Conservation (phyloP, 1,140 invertebrate genomes). For the Achatina immaculata region DNA sequence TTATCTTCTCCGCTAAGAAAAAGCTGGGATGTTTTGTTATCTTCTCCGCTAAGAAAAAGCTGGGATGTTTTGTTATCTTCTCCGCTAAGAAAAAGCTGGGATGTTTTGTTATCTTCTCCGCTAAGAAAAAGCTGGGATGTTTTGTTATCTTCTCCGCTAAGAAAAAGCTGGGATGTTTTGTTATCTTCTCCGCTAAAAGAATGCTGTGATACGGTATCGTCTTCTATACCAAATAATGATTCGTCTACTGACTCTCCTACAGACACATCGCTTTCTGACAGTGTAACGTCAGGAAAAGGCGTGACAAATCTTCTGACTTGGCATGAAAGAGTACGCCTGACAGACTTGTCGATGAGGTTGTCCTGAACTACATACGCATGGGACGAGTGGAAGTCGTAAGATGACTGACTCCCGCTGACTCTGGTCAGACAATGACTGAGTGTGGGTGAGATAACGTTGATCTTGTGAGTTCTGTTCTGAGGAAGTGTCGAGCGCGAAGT, state of each 20-base stretch:
- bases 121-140: too few relatives aligned
- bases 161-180: too few relatives aligned
- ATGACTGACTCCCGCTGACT: slow-evolving; percentile 23
- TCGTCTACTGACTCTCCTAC: slow-evolving; percentile 14
- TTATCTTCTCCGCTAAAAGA: too few relatives aligned
- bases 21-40: too few relatives aligned
- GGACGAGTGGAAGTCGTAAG: slow-evolving; percentile 1
- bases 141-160: too few relatives aligned
- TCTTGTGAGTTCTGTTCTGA: neutral
- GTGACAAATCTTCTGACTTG: slow-evolving; percentile 21
- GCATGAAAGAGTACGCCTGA: neutral
- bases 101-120: too few relatives aligned
- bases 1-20: too few relatives aligned
- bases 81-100: too few relatives aligned
- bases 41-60: too few relatives aligned
- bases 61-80: too few relatives aligned
- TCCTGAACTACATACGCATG: slow-evolving; percentile 32
- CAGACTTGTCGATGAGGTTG: neutral
- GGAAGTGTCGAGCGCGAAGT: neutral
- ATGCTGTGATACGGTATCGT: neutral
- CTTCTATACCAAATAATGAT: slow-evolving; percentile 2
- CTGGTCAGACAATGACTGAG: neutral
- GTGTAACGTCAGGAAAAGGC: slow-evolving; percentile 19
- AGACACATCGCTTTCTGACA: slow-evolving; percentile 41
- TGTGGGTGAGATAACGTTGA: neutral